Base-by-base conservation (phyloP, 2,113 vertebrate species). In the Notiomystis cincta region DNA sequence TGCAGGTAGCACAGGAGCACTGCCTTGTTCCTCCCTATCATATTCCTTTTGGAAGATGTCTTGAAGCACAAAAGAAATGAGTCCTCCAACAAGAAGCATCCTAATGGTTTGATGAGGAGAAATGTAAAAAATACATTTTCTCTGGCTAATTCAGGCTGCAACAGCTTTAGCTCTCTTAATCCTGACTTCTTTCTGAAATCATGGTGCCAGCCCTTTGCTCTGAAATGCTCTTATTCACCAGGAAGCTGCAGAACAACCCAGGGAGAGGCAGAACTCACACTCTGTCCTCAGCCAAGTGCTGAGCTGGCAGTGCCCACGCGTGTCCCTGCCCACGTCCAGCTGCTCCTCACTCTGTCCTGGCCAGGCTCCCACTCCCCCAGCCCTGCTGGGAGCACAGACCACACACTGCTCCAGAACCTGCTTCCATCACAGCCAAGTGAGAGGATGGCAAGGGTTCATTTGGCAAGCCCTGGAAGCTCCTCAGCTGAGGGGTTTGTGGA, bases 321-420 rank as follows among this genome's bases (percentile, higher is more conserved):
- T 57, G 84, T 87, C 81, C 81, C 90, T 73, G 87, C 92, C 92
- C 21, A 91, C 62, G 5, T 8, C 77, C 94, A 93, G 84, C 90
- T 93, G 92, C 94, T 91, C 72, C 87, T 84, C 64, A 3, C 90
- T 35, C 44, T 28, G 27, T 9, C 23, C 66, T 47, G 72, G 45
- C 1, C 4, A 54, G 61, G 61, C 51, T 62, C 76, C 48, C 87
- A 76, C 71, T 23, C 53, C 37, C n/a, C 21, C 57, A 35, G 71
- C 16, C 65, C 80, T 76, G 65, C 94, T 37, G 60, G 47, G 31
- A 77, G 53, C 66, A 54, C 1, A 0, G 64, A 62, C 31, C 83
- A 28, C 3, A 0, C 7, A 37, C 27, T 3, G 40, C 58, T 66
- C 54, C 3, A 5, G 47, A 45, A n/a, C 21, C 82, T 92, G 70